Evolutionary conservation across 2,888 invertebrate genomes (phyloP), one percentile per base, ranked within the genome.

Genomic region (Asteroscopus sphinx): DNA sequence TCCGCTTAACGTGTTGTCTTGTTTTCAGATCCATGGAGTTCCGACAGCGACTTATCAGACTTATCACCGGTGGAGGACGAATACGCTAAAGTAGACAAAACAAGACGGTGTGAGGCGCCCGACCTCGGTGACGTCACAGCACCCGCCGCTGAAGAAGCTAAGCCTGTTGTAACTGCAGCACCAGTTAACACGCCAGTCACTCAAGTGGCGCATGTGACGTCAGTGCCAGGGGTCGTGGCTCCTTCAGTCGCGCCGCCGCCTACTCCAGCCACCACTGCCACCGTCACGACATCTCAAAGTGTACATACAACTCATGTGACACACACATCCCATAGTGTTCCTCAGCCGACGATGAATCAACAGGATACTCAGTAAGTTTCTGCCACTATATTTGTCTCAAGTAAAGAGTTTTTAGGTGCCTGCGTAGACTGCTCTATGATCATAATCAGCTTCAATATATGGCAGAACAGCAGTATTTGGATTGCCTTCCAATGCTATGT

Each of bases 21-120:
- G 35, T 33, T 65, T 73, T 1, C 72, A 88, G 97, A 97, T 87
- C 96, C 96, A 11, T 97, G 97, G 94, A 95, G 97, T 64, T 98
- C 98, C 8, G 98, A 98, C 84, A 97, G 98, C 47, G 98, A 98
- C 86, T 96, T 97, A 40, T 97, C 97, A 1, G 98, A 98, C 89
- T 93, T 97, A 53, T 97, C 97, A 72, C 97, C 97, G 0, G 96
- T 97, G 48, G 97, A 98, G 73, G 96, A 96, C 70, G 93, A 94
- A 65, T 93, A 93, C 69, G 93, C 93, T 26, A 93, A 93, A 76
- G 91, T 93, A 35, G 93, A 93, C 65, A 93, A 93, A 68, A 86
- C 91, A 0, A 80, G 87, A 15, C 85, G 86, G 12, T 89, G 89
- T 35, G 94, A 94, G 67, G 86, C 94, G 15, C 92, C 92, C 1